Conservation (phyloP, 2,888 invertebrate species). For the Drosophila buzzatii region DNA sequence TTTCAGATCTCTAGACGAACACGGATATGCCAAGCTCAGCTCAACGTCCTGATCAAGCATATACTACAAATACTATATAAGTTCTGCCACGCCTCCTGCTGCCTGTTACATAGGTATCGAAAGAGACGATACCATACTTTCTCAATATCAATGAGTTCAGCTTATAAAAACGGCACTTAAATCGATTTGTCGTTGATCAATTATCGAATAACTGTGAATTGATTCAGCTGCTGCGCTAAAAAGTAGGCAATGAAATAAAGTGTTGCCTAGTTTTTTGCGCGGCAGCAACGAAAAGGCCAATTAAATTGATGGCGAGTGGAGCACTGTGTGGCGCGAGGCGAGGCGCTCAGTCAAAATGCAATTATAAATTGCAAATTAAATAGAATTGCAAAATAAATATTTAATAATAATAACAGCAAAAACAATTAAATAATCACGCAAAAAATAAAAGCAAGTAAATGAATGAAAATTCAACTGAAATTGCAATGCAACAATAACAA, state of each 20-base stretch:
- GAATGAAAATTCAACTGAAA: slow-evolving; percentile 41
- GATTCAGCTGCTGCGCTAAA: not conserved
- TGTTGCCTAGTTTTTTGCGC: slow-evolving; percentile 33
- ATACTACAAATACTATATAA: too few species aligned
- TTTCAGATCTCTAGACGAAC: too few species aligned
- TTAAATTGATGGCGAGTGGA: slow-evolving; percentile 39
- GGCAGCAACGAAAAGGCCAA: slow-evolving; percentile 36
- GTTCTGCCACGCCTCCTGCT: too few species aligned
- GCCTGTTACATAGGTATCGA: not conserved
- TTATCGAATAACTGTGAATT: slow-evolving; percentile 10
- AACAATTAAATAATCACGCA: slow-evolving; percentile 23
- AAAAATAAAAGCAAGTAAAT: slow-evolving; percentile 14
- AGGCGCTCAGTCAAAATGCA: slow-evolving; percentile 69
- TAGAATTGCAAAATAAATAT: slow-evolving; percentile 77
- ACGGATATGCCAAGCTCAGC: too few species aligned
- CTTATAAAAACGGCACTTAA: not conserved
- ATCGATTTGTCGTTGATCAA: not conserved
- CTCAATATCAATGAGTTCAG: not conserved
- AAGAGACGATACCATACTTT: not conserved
- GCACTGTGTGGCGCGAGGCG: not conserved
- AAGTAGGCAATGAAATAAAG: slow-evolving; percentile 26
- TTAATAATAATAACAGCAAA: slow-evolving; percentile 69
- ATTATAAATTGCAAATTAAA: slow-evolving; percentile 77
- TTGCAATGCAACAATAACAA: slow-evolving; percentile 24
- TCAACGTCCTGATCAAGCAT: too few species aligned